Evolutionary conservation across 64 coral and sea anemone species (phyloP).

Genomic region (Stichodactyla helianthus): DNA sequence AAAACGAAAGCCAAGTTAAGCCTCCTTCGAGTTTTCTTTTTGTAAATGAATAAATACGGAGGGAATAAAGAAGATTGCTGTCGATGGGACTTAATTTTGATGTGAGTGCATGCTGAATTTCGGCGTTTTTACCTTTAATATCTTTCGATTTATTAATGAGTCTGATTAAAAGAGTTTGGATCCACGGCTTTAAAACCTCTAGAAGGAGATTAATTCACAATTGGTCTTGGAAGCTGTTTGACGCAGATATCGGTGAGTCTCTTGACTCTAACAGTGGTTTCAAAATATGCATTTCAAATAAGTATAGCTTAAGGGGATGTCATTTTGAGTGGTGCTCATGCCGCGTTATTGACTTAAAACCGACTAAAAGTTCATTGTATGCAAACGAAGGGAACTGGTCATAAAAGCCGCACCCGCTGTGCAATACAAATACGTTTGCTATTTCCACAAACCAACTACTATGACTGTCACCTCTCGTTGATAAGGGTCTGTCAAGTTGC

Average conservation of each 20-base stretch:
- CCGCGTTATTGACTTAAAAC: slow-evolving; percentile 12
- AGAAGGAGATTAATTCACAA: neutral
- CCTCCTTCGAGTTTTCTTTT: neutral
- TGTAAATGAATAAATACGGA: neutral
- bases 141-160: neutral
- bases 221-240: neutral
- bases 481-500: slow-evolving; percentile 14
- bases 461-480: slow-evolving; percentile 2
- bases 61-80: neutral
- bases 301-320: neutral
- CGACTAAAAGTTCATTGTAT: neutral
- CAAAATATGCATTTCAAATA: slow-evolving; percentile 12
- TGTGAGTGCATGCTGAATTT: neutral
- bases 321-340: slow-evolving; percentile 1
- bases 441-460: slow-evolving; percentile 21
- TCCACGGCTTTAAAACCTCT: neutral
- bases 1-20: neutral
- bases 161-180: neutral
- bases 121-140: neutral
- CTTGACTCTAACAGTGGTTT: neutral
- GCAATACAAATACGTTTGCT: slow-evolving; percentile 18
- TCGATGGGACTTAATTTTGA: neutral
- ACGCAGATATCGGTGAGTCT: neutral
- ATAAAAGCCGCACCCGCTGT: slow-evolving; percentile 15
- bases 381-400: slow-evolving; percentile 11